Percentiles rank a stretch among this genome's conserved stretches.
Conservation (phyloP, 1,140 invertebrate genomes). For the Halictus rubicundus region DNA sequence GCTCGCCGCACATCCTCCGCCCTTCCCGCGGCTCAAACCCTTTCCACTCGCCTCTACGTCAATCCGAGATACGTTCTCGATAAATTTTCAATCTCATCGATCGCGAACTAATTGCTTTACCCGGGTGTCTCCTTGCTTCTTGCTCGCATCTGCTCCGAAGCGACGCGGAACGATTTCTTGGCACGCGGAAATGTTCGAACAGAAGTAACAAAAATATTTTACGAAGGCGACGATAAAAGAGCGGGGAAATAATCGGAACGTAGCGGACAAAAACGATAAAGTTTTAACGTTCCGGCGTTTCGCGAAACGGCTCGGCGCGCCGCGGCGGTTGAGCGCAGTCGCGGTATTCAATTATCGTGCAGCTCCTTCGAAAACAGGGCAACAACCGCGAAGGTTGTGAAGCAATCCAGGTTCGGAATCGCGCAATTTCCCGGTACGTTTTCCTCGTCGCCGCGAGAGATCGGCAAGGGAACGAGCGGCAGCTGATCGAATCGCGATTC, state of each 20-base stretch:
- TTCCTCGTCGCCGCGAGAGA: slow-evolving; percentile 1
- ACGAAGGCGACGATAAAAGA: no score
- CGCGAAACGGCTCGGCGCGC: no score
- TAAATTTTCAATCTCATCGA: not conserved
- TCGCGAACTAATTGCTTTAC: not conserved
- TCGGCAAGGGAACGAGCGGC: slow-evolving; percentile 37
- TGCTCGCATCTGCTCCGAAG: no score
- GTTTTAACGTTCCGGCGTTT: no score
- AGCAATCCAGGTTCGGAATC: not conserved
- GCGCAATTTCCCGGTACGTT: slow-evolving; percentile 19
- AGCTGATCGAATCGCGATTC: slow-evolving; percentile 52
- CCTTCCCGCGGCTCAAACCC: not conserved
- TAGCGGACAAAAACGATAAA: no score
- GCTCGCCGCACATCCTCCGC: not conserved
- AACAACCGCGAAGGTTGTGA: not conserved
- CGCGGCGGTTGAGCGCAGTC: no score
- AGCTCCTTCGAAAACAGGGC: not conserved
- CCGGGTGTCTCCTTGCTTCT: no score
- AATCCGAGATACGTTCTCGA: not conserved
- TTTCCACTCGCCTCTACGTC: not conserved
- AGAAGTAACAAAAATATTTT: no score
- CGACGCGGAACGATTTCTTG: no score
- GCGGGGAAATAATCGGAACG: no score
- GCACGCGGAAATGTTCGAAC: no score
- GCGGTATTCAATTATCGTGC: not conserved